Evolutionary conservation across 2,888 invertebrate genomes (phyloP).

Genomic region (Noctua pronuba): DNA sequence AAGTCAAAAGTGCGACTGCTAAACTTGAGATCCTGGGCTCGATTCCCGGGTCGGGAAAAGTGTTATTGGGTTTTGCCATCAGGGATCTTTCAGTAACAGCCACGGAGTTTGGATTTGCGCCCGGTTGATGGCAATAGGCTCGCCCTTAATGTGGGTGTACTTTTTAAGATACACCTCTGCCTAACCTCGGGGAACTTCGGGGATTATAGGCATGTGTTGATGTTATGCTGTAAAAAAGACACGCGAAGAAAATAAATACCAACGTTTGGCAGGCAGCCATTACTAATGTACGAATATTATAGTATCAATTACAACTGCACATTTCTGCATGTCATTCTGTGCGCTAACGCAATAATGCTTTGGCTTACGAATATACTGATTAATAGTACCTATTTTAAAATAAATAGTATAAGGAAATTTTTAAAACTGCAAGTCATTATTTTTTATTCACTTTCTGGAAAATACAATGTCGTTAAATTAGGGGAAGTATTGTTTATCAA

Average conservation of each 20-base stretch:
- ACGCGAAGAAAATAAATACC: neutral
- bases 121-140: neutral
- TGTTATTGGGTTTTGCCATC: too few relatives aligned
- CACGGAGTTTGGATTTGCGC: too few relatives aligned
- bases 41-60: too few relatives aligned
- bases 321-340: conserved; percentile 23
- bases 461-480: neutral
- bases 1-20: too few relatives aligned
- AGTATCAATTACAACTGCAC: conserved; percentile 25
- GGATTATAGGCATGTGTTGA: neutral
- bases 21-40: too few relatives aligned
- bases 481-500: neutral
- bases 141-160: neutral
- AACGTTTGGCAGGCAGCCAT: conserved; percentile 24
- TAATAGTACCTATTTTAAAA: neutral
- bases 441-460: neutral
- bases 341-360: conserved; percentile 1
- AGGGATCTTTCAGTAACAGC: too few relatives aligned
- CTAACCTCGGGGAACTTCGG: neutral
- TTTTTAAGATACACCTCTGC: neutral
- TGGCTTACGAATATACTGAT: neutral
- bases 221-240: neutral
- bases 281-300: conserved; percentile 24
- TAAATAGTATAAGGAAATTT: neutral
- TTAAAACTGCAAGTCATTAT: neutral